These are phyloP conservation scores for Strigamia maritima DNA, from an alignment of 2,888 invertebrate genomes.

Conservation along the genomic window DNA sequence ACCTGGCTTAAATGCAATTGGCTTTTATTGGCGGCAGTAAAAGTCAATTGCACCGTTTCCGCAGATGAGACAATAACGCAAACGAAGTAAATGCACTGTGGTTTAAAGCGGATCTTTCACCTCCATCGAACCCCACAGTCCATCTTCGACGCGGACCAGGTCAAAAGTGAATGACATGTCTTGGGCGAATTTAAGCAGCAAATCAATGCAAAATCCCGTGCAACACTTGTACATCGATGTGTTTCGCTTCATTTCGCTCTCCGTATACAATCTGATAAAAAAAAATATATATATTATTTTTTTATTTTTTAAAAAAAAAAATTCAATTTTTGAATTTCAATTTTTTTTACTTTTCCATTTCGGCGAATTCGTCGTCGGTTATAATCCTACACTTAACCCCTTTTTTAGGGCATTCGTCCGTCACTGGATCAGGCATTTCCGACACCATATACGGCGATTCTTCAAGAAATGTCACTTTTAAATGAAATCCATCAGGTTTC, in stretches of 20 bases:
- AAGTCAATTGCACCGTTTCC: neutral
- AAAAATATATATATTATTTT: neutral
- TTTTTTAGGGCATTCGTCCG: conserved; percentile 83
- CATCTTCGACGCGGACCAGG: conserved; percentile 86
- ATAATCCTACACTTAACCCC: conserved; percentile 70
- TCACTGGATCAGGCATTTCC: conserved; percentile 86
- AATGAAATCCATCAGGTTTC: conserved; percentile 94
- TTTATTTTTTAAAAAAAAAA: neutral
- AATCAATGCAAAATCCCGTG: conserved; percentile 96
- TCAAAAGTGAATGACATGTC: conserved; percentile 96
- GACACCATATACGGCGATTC: conserved; percentile 95
- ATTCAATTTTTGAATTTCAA: neutral
- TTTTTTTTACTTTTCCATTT: neutral
- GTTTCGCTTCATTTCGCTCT: conserved; percentile 55
- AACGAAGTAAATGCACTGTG: neutral
- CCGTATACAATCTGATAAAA: neutral
- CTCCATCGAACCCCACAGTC: conserved; percentile 62
- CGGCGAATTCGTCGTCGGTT: neutral
- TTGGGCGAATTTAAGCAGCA: conserved; percentile 87
- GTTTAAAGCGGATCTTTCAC: neutral
- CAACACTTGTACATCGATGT: conserved; percentile 91
- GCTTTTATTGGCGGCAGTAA: neutral
- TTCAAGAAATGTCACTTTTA: conserved; percentile 82
- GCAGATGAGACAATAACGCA: neutral
- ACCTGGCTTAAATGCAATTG: neutral